Conservation (phyloP, 1,140 invertebrate species). For the Spodoptera litura region DNA sequence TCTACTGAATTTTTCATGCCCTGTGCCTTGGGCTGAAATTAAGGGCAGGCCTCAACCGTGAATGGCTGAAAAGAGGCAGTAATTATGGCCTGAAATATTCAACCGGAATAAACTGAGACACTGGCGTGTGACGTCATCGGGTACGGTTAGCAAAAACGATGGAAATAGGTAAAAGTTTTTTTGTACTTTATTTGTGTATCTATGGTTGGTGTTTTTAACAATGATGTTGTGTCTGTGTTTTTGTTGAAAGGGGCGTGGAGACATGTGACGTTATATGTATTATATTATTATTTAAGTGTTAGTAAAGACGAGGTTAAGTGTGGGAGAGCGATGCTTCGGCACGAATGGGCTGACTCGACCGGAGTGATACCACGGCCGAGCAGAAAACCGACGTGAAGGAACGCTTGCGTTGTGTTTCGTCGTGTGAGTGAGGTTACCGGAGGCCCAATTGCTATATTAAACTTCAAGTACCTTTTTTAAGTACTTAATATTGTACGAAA, state of each 20-base stretch:
- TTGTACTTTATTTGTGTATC: background rate
- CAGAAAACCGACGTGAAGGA: too few relatives aligned
- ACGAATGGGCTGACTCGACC: too few relatives aligned
- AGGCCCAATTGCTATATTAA: too few relatives aligned
- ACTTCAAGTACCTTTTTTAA: too few relatives aligned
- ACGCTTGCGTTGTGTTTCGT: too few relatives aligned
- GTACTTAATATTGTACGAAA: too few relatives aligned
- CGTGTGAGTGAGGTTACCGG: too few relatives aligned
- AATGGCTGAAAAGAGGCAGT: conserved; percentile 66
- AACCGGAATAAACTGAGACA: conserved; percentile 63
- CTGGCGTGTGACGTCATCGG: conserved; percentile 59
- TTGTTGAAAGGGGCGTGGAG: background rate
- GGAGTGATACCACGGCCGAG: too few relatives aligned
- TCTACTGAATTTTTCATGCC: conserved; percentile 37
- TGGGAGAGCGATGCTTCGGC: too few relatives aligned
- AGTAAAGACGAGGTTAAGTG: too few relatives aligned
- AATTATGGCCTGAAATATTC: conserved; percentile 77
- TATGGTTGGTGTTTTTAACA: background rate
- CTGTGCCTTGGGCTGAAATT: conserved; percentile 56
- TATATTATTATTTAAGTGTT: too few relatives aligned
- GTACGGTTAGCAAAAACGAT: conserved; percentile 52
- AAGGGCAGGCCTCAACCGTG: conserved; percentile 56
- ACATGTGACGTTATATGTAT: too few relatives aligned
- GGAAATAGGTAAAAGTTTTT: background rate
- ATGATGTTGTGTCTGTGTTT: background rate